phyloP scores from a whole-genome alignment of 1,140 invertebrate species.

The Drosophila takahashii region DNA sequence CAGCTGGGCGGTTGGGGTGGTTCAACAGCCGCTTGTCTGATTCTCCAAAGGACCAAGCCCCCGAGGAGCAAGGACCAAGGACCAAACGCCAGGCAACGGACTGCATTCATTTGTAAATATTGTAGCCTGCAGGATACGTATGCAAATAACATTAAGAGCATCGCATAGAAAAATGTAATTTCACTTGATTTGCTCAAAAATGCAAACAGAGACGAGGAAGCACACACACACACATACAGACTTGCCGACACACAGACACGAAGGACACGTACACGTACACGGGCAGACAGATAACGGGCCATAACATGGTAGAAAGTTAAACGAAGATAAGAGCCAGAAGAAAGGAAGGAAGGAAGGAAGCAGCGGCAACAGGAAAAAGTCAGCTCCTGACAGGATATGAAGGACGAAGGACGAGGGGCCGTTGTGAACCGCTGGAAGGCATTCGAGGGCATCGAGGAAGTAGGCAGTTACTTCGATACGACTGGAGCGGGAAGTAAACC shows the following conservation, averaged over 20 bases:
- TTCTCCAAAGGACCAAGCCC: constrained; percentile 30
- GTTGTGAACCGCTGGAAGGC: constrained; percentile 40
- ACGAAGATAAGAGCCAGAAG: constrained; percentile 62
- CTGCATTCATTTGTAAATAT: constrained; percentile 77
- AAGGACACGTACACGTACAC: constrained; percentile 33
- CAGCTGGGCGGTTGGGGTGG: background rate
- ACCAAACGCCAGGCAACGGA: constrained; percentile 20
- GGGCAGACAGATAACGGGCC: constrained; percentile 61
- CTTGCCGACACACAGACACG: constrained; percentile 1
- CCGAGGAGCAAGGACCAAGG: constrained; percentile 14
- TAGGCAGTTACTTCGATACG: constrained; percentile 65
- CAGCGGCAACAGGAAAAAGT: constrained; percentile 37
- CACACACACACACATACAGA: constrained; percentile 11
- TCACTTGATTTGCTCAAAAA: constrained; percentile 83
- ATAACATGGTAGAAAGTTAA: constrained; percentile 70
- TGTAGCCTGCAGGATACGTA: constrained; percentile 81
- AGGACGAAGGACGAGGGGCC: constrained; percentile 20
- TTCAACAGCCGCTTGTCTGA: constrained; percentile 46
- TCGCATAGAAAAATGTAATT: constrained; percentile 80
- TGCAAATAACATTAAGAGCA: constrained; percentile 80
- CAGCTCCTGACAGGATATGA: constrained; percentile 51
- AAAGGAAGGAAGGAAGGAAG: constrained; percentile 33
- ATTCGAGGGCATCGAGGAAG: constrained; percentile 55
- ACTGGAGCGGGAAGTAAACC: constrained; percentile 6
- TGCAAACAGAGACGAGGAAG: constrained; percentile 59